These are phyloP conservation scores for Oncorhynchus tshawytscha DNA, from an alignment of 2,113 vertebrate genomes.

Conservation along the genomic window DNA sequence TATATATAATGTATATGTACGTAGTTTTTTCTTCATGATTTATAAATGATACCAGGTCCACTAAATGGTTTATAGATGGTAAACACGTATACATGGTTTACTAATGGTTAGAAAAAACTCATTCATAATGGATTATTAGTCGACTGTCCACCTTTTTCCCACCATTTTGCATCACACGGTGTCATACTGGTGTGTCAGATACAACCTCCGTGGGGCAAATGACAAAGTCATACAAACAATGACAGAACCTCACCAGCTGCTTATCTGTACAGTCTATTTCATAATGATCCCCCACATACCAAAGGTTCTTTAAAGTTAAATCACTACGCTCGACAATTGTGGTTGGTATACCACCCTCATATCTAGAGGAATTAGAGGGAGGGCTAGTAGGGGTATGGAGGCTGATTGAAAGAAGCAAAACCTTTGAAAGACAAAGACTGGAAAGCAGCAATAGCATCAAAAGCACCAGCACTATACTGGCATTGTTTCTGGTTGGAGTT, in stretches of 20 bases:
- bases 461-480: conserved; percentile 10
- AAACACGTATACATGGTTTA: too few relatives aligned
- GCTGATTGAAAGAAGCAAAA: not conserved
- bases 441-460: conserved; percentile 19
- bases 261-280: not conserved
- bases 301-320: too few relatives aligned
- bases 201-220: not conserved
- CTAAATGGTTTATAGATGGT: not conserved
- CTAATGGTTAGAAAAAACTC: too few relatives aligned
- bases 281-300: conserved; percentile 17
- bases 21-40: too few relatives aligned
- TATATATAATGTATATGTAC: too few relatives aligned
- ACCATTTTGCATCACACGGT: too few relatives aligned
- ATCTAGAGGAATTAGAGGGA: conserved; percentile 5
- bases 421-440: conserved; percentile 7
- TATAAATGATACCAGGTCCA: not conserved
- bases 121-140: too few relatives aligned
- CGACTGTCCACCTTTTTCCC: too few relatives aligned
- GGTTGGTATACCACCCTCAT: not conserved
- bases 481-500: not conserved
- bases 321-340: too few relatives aligned
- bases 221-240: not conserved
- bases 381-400: not conserved
- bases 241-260: conserved; percentile 12
- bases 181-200: too few relatives aligned